A percentile compares a stretch with the other conserved stretches of the same genome.
phyloP scores from a whole-genome alignment of 2,113 vertebrate genomes.

The Sitta europaea region DNA sequence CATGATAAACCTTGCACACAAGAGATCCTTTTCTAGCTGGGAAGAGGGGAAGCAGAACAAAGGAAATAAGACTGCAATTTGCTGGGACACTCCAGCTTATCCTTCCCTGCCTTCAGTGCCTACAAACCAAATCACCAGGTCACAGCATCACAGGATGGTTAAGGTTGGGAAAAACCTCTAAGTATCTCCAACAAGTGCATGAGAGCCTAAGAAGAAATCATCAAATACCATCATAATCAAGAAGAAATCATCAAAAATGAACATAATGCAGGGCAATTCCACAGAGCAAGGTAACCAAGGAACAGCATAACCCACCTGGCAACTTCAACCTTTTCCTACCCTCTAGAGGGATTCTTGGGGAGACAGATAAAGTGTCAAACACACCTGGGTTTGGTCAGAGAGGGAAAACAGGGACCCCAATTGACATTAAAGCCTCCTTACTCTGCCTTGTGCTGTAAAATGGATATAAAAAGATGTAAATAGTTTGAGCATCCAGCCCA shows the following conservation, averaged over 20 bases:
- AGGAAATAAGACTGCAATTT: background rate
- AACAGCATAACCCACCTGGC: fast-evolving
- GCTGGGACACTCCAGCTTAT: background rate
- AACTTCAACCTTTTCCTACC: background rate
- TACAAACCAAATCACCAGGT: background rate
- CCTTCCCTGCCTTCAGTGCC: background rate
- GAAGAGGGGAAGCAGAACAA: background rate
- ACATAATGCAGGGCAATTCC: background rate
- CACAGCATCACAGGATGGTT: background rate
- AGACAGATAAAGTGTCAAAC: background rate
- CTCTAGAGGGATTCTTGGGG: background rate
- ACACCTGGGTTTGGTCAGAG: background rate
- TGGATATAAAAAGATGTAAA: background rate
- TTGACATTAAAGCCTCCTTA: background rate
- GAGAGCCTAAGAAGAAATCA: background rate
- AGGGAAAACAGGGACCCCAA: background rate
- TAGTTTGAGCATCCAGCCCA: background rate
- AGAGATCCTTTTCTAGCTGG: background rate
- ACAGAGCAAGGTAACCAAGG: background rate
- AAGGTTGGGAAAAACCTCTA: background rate
- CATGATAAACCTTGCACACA: background rate
- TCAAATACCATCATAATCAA: background rate
- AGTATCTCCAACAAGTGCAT: background rate
- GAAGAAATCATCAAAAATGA: background rate
- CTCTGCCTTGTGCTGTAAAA: background rate